phyloP scores from a whole-genome alignment of 2,888 invertebrate species.

The Ferdinandea cuprea region DNA sequence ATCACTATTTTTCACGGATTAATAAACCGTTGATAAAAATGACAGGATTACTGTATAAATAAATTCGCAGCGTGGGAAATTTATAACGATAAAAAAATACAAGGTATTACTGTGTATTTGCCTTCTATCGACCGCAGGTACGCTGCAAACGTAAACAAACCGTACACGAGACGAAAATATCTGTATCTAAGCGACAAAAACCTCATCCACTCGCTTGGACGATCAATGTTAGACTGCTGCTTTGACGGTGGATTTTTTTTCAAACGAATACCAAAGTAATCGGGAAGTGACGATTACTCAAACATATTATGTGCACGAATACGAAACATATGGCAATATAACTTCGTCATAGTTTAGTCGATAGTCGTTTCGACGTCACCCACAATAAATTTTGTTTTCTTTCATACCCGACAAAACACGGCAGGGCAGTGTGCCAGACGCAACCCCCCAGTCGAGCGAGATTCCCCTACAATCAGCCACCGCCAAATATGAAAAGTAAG shows the following conservation, averaged over 20 bases:
- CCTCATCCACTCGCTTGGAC: conserved; percentile 54
- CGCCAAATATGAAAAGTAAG: no score
- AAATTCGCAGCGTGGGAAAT: not conserved
- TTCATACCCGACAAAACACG: conserved; percentile 41
- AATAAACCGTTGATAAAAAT: conserved; percentile 1
- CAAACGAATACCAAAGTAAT: conserved; percentile 23
- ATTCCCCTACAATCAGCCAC: not conserved
- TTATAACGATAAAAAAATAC: conserved; percentile 4
- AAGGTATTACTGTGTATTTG: not conserved
- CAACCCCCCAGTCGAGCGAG: not conserved
- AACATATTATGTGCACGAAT: conserved; percentile 21
- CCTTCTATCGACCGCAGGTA: conserved; percentile 5
- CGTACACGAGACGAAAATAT: conserved; percentile 2
- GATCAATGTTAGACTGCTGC: conserved; percentile 52
- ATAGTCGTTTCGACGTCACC: conserved; percentile 24
- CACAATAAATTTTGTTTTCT: conserved; percentile 8
- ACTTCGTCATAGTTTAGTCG: conserved; percentile 16
- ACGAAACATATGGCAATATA: conserved; percentile 44
- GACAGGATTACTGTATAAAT: conserved; percentile 7
- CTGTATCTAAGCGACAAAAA: conserved; percentile 53
- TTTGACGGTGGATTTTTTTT: conserved; percentile 41
- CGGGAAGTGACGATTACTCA: conserved; percentile 37
- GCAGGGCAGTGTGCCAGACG: conserved; percentile 7
- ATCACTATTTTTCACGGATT: not conserved
- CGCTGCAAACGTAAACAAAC: conserved; percentile 20